Evolutionary conservation across 1,140 invertebrate species (phyloP).

Genomic region (Tribolium madens): DNA sequence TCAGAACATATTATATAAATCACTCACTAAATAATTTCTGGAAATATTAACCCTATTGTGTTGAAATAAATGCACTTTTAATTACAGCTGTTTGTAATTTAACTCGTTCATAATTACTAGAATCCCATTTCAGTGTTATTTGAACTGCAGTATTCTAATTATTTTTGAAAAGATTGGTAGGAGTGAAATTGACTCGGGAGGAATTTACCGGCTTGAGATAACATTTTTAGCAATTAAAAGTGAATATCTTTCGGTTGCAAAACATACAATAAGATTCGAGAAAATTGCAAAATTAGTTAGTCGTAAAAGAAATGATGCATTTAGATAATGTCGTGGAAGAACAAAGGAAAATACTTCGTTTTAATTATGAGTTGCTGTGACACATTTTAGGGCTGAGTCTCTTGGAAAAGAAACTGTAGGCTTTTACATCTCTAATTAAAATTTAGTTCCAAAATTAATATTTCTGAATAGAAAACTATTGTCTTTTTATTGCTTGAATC

Average conservation of each 20-base stretch:
- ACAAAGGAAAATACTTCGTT: conserved; percentile 40
- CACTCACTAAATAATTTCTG: conserved; percentile 2
- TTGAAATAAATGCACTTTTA: conserved; percentile 11
- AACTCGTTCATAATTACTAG: not conserved
- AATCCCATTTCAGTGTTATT: not conserved
- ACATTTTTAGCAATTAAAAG: conserved; percentile 4
- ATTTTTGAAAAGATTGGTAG: not conserved
- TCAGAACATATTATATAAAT: conserved; percentile 16
- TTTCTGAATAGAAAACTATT: not conserved
- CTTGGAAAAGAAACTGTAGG: conserved; percentile 39
- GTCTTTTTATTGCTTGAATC: not conserved
- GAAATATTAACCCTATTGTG: conserved; percentile 12
- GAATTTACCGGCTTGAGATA: not conserved
- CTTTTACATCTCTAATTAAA: conserved; percentile 41
- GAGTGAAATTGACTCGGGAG: not conserved
- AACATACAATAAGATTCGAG: conserved; percentile 1
- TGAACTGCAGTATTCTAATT: not conserved
- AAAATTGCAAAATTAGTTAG: conserved; percentile 31
- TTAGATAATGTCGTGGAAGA: conserved; percentile 34
- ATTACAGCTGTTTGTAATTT: not conserved
- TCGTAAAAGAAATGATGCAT: conserved; percentile 37
- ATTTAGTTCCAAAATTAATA: conserved; percentile 28
- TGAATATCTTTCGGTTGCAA: not conserved
- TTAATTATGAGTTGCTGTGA: conserved; percentile 44
- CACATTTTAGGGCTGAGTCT: conserved; percentile 33